phyloP scores from a whole-genome alignment of 2,113 vertebrate genomes.

The Scortum barcoo region DNA sequence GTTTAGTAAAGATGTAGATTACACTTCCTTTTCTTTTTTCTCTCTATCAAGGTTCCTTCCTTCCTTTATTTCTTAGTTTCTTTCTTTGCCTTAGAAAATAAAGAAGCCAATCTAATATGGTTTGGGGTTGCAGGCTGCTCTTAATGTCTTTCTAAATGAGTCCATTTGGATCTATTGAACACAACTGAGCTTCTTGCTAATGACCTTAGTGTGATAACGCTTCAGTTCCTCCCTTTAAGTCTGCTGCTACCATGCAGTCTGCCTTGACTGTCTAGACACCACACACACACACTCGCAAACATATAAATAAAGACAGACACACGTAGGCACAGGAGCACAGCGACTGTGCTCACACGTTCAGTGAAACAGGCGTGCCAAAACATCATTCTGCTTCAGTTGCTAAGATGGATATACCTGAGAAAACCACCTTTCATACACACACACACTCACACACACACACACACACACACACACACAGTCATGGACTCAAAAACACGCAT shows the following conservation, averaged over 20 bases:
- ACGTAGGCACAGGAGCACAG: neutral
- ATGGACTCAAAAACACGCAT: constrained; percentile 3
- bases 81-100: constrained; percentile 41
- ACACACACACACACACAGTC: neutral
- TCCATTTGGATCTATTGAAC: constrained; percentile 67
- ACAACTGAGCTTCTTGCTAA: constrained; percentile 66
- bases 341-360: constrained; percentile 9
- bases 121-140: constrained; percentile 57
- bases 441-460: neutral
- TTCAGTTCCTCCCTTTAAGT: constrained; percentile 63
- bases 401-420: constrained; percentile 22
- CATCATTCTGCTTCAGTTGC: constrained; percentile 48
- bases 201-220: constrained; percentile 60
- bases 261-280: constrained; percentile 29
- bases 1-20: neutral
- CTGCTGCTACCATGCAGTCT: constrained; percentile 26
- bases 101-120: constrained; percentile 50
- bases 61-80: constrained; percentile 20
- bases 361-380: constrained; percentile 30
- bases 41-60: neutral
- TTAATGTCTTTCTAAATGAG: constrained; percentile 71
- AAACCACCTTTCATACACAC: constrained; percentile 15
- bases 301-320: constrained; percentile 31
- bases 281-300: constrained; percentile 23
- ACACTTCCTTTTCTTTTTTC: neutral